Evolutionary conservation across 2,797 vertebrate species (phyloP).

Genomic region (Allobates femoralis): DNA sequence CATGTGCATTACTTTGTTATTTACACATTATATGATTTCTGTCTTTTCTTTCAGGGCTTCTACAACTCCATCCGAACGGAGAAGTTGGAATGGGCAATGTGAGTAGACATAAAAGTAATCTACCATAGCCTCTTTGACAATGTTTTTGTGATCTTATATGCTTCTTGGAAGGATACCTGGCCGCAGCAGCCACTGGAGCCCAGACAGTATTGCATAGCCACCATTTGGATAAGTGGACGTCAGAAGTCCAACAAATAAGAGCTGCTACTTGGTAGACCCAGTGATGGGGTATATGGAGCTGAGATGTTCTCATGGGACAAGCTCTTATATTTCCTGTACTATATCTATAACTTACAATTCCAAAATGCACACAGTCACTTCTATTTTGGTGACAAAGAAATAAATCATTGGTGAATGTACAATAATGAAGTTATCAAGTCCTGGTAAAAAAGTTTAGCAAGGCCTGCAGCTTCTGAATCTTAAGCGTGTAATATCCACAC

Average conservation of each 20-base stretch:
- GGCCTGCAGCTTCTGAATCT: no score
- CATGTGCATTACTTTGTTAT: background rate
- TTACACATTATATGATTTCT: background rate
- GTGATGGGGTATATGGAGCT: background rate
- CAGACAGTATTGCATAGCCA: no score
- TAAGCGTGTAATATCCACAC: no score
- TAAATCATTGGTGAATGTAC: no score
- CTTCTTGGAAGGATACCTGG: background rate
- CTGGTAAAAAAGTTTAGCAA: no score
- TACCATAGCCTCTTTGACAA: background rate
- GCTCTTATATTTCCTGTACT: background rate
- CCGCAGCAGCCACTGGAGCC: background rate
- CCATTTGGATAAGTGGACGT: no score
- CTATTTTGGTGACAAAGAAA: no score
- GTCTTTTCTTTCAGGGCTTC: constrained; percentile 75
- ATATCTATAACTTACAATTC: no score
- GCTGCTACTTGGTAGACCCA: background rate
- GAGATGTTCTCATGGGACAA: background rate
- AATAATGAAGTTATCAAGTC: no score
- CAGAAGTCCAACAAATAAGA: no score
- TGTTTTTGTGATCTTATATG: background rate
- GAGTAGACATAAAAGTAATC: constrained; percentile 71
- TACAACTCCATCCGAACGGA: constrained; percentile 87
- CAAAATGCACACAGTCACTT: no score
- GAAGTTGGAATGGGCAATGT: constrained; percentile 88